Evolutionary conservation across 2,888 invertebrate species (phyloP), one percentile per base, ranked within the genome.

Genomic region (Agriopis leucophaearia): DNA sequence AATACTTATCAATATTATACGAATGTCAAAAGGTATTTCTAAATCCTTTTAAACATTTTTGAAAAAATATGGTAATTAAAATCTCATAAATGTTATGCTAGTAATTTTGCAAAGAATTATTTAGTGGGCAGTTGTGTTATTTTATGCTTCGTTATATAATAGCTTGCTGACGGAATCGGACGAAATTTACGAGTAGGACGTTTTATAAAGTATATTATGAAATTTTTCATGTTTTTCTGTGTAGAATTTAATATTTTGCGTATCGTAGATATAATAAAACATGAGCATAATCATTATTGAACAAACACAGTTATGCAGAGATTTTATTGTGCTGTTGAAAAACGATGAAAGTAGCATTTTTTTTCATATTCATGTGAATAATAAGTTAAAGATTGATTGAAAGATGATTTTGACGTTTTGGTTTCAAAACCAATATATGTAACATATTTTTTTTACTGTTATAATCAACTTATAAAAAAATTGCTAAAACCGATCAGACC

Each of bases 171-270:
- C 54, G 55, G 51, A 50, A 60, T 55, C 50, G 27, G 64, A 40
- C 35, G 50, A 47, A 48, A 67, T n/a, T 59, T 63, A 57, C 57
- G 54, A 59, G 47, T 58, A 58, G 15, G 36, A 58, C 48, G 59
- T 64, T 56, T 55, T 60, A 64, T 56, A 45, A 55, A 56, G 44
- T 38, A 38, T 63, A 48, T 64, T 55, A 18, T 27, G 8, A 55
- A 48, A 36, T 65, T 64, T 63, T 64, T 59, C 35, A 52, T 65
- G 67, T 60, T 64, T 62, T 67, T 52, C 44, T 52, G 44, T 40
- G 38, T 64, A 54, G 16, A 52, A 27, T 47, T 8, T 44, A 42
- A 60, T 45, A 56, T 64, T 45, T 45, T 59, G 38, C 36, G 36
- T 48, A 16, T 54, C 48, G 15, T 35, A 57, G 9, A 38, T 13